Evolutionary conservation across 2,888 invertebrate genomes (phyloP).

Genomic region (Nycteola revayana): DNA sequence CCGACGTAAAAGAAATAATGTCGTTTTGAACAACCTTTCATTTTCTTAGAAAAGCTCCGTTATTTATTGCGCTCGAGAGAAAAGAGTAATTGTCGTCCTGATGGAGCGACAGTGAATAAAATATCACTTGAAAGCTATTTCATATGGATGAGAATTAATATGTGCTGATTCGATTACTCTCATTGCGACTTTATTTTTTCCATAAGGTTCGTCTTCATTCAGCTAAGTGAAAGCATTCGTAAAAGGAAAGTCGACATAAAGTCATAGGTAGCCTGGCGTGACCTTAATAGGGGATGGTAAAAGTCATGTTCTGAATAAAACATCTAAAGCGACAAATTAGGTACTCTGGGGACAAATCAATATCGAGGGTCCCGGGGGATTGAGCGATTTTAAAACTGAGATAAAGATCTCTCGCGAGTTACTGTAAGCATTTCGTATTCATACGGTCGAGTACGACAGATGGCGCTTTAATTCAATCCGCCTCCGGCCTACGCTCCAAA

Average conservation of each 20-base stretch:
- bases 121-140: conserved; percentile 45
- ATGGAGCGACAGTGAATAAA: conserved; percentile 54
- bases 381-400: conserved; percentile 80
- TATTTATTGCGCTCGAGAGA: conserved; percentile 53
- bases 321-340: conserved; percentile 69
- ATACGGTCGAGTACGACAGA: conserved; percentile 77
- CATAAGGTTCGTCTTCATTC: conserved; percentile 2
- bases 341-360: conserved; percentile 73
- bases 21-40: conserved; percentile 65
- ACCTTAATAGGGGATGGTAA: conserved; percentile 44
- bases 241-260: conserved; percentile 11
- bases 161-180: conserved; percentile 24
- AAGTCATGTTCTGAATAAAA: conserved; percentile 64
- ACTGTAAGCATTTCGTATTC: conserved; percentile 78
- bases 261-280: conserved; percentile 12
- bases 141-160: conserved; percentile 25
- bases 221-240: conserved; percentile 10
- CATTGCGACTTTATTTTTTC: conserved; percentile 8
- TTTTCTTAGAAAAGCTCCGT: conserved; percentile 59
- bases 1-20: conserved; percentile 63
- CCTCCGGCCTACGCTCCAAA: conserved; percentile 78
- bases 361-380: conserved; percentile 68
- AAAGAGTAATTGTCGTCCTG: conserved; percentile 53
- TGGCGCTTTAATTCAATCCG: conserved; percentile 79
- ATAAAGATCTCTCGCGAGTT: conserved; percentile 74